Evolutionary conservation across 2,888 invertebrate genomes (phyloP).

Genomic region (Phengaris alcon): DNA sequence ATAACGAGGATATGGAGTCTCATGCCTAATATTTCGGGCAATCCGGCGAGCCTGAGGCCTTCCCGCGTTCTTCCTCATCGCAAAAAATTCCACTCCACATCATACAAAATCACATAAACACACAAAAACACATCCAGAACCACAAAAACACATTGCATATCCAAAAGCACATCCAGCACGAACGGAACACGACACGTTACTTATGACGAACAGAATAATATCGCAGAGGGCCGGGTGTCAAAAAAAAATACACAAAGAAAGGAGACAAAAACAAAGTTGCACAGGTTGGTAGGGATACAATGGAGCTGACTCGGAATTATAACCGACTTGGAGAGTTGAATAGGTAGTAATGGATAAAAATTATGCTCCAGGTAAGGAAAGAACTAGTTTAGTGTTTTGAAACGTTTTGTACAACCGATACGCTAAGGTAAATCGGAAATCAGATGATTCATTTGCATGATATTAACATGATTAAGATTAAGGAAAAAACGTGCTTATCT

Average conservation of each 20-base stretch:
- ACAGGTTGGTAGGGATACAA: constrained; percentile 28
- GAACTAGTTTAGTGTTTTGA: constrained; percentile 16
- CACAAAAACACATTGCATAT: background rate
- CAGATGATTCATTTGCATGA: constrained; percentile 25
- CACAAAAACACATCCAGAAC: constrained; percentile 1
- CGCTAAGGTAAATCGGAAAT: constrained; percentile 10
- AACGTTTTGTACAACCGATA: background rate
- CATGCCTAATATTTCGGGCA: constrained; percentile 6
- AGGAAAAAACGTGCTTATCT: background rate
- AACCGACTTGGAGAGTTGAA: constrained; percentile 19
- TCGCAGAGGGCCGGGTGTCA: constrained; percentile 21
- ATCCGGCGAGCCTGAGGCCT: constrained; percentile 13
- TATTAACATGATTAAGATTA: constrained; percentile 22
- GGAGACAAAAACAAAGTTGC: constrained; percentile 24
- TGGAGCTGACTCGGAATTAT: constrained; percentile 11
- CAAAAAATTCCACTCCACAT: constrained; percentile 15
- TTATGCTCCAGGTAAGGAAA: constrained; percentile 11
- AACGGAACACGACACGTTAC: constrained; percentile 12
- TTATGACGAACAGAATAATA: constrained; percentile 22
- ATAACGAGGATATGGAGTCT: constrained; percentile 2
- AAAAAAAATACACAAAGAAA: constrained; percentile 27
- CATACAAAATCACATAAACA: constrained; percentile 3
- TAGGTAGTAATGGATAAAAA: constrained; percentile 26
- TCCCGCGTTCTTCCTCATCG: constrained; percentile 18
- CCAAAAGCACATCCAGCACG: constrained; percentile 14